Evolutionary conservation across 2,797 vertebrate species (phyloP), one percentile per base, ranked within the genome.

Genomic region (Urocyon cinereoargenteus): DNA sequence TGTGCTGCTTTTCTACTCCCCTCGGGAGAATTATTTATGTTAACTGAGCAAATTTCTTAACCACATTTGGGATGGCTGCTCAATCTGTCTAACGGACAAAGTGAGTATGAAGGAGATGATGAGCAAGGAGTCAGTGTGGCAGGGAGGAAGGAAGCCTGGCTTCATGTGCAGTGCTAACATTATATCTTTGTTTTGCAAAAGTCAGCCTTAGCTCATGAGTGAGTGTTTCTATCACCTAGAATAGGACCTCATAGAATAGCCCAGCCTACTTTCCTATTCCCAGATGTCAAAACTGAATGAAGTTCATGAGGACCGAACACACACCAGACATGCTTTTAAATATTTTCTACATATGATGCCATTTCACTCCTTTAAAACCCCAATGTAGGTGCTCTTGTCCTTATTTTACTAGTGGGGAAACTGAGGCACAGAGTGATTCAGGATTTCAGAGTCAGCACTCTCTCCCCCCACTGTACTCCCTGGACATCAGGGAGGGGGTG

Each of bases 81-180:
- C 34, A 21, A 4, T 45, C 24, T 26, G 31, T 24, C 55, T 36
- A 62, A 3, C 12, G 12, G 15, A 16, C 15, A 49, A 55, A 5
- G 22, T 6, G 11, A 3, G 22, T n/a, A 12, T 7, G 12, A 78
- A 34, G 45, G 61, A 51, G 57, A 19, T 13, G 73, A 21, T 45
- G 3, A 24, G 36, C n/a, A 16, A 8, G 1, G 3, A 8, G 28
- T 10, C 24, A 59, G 0, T 24, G 19, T n/a, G 24, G n/a, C 2
- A 14, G 57, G 36, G 64, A 83, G 8, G 11, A 59, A 45, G 55
- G 21, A 53, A 31, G 57, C 31, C 26, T 36, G n/a, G 13, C 22
- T 51, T 81, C 18, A 51, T 2, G 1, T 22, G 24, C 16, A 24
- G 28, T n/a, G 2, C 31, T 78, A 68, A n/a, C n/a, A 3, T 59